Evolutionary conservation across 2,888 invertebrate genomes (phyloP), one percentile per base, ranked within the genome.

Genomic region (Syrphus vitripennis): DNA sequence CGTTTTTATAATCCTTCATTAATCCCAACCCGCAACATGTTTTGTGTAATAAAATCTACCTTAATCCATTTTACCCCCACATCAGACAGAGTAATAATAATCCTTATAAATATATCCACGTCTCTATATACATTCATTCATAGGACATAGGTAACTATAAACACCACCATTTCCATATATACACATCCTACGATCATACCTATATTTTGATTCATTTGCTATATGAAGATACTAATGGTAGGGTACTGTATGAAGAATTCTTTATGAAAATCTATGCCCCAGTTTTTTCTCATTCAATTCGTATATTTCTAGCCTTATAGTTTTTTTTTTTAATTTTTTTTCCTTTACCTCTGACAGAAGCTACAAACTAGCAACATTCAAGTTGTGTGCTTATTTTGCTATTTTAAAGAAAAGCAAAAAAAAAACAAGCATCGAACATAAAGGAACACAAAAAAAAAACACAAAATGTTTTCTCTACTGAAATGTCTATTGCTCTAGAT

Each of bases 401-500:
- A 69, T 77, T 69, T 81, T 24, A 53, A 55, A 55, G 40, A 55
- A 19, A 40, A 2, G 4, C 5, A 63, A 19, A 24, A 42, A 48
- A 34, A 57, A 34, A 59, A 12, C 19, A 19, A 12, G 21, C n/a
- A 45, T 9, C 5, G 9, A 3, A 19, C n/a, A 26, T 14, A 53
- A n/a, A n/a, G n/a, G n/a, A n/a, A n/a, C n/a, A n/a, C n/a, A 40
- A 55, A 63, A 31, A 40, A 50, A 70, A 31, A 29, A 63, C n/a
- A 53, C 29, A 57, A 65, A 29, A 34, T 10, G 16, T 31, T 29
- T 59, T 31, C 63, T 69, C 59, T 61, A 48, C 67, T 70, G n/a
- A 53, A 71, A 72, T 74, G 70, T 82, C 82, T 78, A 70, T 57
- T 82, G 81, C 74, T 78, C 86, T 55, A 78, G 77, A 82, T 78